These are phyloP conservation scores for Athalia rosae DNA, from an alignment of 2,888 invertebrate genomes.

Conservation along the genomic window DNA sequence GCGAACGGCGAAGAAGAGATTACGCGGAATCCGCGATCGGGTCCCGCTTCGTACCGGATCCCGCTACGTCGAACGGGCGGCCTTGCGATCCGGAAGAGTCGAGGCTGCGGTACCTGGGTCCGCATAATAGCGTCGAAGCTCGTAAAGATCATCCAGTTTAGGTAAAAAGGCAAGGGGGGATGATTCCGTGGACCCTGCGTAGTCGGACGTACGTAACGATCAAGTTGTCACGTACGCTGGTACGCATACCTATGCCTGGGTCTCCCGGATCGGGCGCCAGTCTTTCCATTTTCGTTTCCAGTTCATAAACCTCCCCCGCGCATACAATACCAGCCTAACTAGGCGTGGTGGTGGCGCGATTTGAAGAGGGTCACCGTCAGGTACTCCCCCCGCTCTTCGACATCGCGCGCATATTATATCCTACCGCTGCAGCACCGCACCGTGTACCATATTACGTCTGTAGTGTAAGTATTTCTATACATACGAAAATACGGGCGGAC, in stretches of 20 bases:
- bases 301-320: conserved; percentile 60
- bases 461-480: conserved; percentile 54
- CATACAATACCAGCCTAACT: conserved; percentile 67
- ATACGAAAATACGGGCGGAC: conserved; percentile 37
- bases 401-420: too few relatives aligned
- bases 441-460: background rate
- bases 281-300: conserved; percentile 57
- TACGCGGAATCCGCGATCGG: too few relatives aligned
- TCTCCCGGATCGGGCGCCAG: conserved; percentile 8
- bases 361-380: conserved; percentile 68
- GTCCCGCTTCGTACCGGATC: too few relatives aligned
- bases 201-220: conserved; percentile 50
- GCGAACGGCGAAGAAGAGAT: too few relatives aligned
- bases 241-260: conserved; percentile 45
- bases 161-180: background rate
- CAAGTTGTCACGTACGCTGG: conserved; percentile 62
- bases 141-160: conserved; percentile 20
- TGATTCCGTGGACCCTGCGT: background rate
- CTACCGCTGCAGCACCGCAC: background rate
- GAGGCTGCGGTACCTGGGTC: background rate
- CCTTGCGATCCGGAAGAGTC: too few relatives aligned
- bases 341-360: conserved; percentile 64
- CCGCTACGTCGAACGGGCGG: too few relatives aligned
- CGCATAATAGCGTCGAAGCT: conserved; percentile 11
- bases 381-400: background rate